These are phyloP conservation scores for Lacanobia oleracea DNA, from an alignment of 2,888 invertebrate species.

Conservation along the genomic window DNA sequence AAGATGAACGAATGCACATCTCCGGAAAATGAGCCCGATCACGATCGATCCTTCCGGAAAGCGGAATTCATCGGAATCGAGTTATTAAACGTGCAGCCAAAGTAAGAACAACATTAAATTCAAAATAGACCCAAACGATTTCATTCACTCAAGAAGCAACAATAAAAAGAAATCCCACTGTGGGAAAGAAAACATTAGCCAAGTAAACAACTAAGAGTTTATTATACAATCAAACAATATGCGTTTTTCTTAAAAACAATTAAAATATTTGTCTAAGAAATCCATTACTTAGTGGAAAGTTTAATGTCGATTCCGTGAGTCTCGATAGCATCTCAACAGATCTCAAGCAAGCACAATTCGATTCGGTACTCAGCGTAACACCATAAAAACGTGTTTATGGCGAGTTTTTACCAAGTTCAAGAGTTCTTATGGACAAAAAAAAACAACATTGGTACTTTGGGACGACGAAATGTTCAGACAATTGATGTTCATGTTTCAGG, in stretches of 20 bases:
- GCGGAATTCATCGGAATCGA: too few species aligned
- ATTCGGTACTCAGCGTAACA: conserved; percentile 50
- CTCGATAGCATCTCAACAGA: conserved; percentile 43
- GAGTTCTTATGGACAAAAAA: conserved; percentile 30
- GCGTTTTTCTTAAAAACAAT: conserved; percentile 19
- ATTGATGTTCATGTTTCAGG: conserved; percentile 2
- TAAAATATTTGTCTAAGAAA: conserved; percentile 36
- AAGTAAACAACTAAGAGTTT: conserved; percentile 22
- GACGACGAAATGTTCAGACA: conserved; percentile 8
- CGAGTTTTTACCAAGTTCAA: conserved; percentile 49
- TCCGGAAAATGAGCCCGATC: not conserved
- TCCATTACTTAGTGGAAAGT: conserved; percentile 45
- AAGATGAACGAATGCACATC: not conserved
- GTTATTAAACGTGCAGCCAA: too few species aligned
- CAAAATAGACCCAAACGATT: conserved; percentile 6
- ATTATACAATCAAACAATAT: conserved; percentile 19
- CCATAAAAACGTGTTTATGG: conserved; percentile 48
- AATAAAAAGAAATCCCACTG: conserved; percentile 8
- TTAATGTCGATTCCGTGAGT: conserved; percentile 48
- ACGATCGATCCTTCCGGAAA: not conserved
- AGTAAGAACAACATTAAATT: conserved; percentile 1
- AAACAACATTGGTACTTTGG: conserved; percentile 5
- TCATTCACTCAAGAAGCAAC: conserved; percentile 6
- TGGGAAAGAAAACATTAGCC: conserved; percentile 20
- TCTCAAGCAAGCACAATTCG: conserved; percentile 57